These are phyloP conservation scores for Phortica variegata DNA, from an alignment of 1,140 invertebrate species.

Conservation along the genomic window DNA sequence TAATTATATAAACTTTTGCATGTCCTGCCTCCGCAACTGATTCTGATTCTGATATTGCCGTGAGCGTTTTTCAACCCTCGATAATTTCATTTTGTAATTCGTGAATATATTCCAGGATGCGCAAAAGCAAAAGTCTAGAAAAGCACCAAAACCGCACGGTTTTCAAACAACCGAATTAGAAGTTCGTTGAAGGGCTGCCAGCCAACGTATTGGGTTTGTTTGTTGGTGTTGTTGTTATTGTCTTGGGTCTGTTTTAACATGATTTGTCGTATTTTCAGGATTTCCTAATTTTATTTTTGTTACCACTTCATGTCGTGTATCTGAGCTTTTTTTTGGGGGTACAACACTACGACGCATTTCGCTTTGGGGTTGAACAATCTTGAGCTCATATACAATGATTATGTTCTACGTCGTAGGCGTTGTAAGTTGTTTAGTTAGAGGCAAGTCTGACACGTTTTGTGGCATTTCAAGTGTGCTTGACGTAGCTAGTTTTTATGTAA, in stretches of 20 bases:
- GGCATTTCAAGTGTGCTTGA: too few species aligned
- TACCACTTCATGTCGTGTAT: constrained; percentile 17
- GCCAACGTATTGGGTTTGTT: constrained; percentile 14
- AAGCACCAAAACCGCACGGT: constrained; percentile 34
- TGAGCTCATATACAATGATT: constrained; percentile 14
- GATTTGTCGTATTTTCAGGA: constrained; percentile 53
- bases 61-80: constrained; percentile 43
- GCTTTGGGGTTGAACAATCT: neutral
- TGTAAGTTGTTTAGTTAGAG: constrained; percentile 15
- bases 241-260: constrained; percentile 47
- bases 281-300: constrained; percentile 54
- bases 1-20: constrained; percentile 52
- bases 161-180: constrained; percentile 14
- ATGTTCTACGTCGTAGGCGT: constrained; percentile 24
- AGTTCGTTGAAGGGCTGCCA: constrained; percentile 43
- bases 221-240: constrained; percentile 10
- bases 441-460: too few species aligned
- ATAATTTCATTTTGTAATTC: constrained; percentile 28
- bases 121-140: constrained; percentile 42
- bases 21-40: too few species aligned
- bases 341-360: neutral
- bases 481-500: too few species aligned
- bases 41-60: constrained; percentile 43
- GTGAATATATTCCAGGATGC: constrained; percentile 7
- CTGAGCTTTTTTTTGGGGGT: constrained; percentile 25